Percentiles rank a stretch among this genome's conserved stretches.
These are phyloP conservation scores for Hydrotaea diabolus DNA, from an alignment of 2,888 invertebrate genomes.

Conservation along the genomic window DNA sequence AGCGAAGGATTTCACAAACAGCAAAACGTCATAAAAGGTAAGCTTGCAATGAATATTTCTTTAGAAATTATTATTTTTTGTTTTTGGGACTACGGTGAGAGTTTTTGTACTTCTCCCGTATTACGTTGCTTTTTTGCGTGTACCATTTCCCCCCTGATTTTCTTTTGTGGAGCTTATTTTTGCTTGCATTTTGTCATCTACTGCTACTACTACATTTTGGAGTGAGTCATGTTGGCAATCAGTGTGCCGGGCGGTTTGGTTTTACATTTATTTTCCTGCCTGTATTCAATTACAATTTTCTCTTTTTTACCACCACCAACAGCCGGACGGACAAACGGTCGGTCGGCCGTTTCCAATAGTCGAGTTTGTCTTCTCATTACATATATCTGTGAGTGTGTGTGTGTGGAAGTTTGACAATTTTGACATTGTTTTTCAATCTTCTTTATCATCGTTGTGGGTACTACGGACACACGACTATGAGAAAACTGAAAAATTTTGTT, in stretches of 20 bases:
- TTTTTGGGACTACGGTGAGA: neutral
- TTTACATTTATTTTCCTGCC: constrained; percentile 33
- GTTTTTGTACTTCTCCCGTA: neutral
- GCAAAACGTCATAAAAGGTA: constrained; percentile 16
- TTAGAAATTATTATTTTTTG: neutral
- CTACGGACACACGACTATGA: neutral
- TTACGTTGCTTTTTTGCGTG: constrained; percentile 40
- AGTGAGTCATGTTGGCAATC: constrained; percentile 65
- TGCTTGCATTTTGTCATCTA: constrained; percentile 59
- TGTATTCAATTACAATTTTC: constrained; percentile 32
- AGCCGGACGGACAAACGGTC: too few relatives aligned
- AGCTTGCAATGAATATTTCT: neutral
- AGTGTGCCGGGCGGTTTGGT: constrained; percentile 54
- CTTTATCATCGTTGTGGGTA: neutral
- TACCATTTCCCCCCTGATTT: constrained; percentile 2
- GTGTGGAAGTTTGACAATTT: constrained; percentile 49
- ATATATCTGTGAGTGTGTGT: neutral
- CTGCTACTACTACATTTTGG: constrained; percentile 34
- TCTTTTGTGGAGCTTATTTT: constrained; percentile 37
- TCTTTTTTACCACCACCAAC: constrained; percentile 11
- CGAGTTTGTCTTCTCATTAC: neutral
- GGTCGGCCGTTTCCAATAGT: constrained; percentile 31
- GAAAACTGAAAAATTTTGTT: neutral
- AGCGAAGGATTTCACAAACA: neutral
- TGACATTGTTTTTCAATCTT: constrained; percentile 49